A percentile compares a stretch with the other conserved stretches of the same genome.
Conservation (phyloP, 2,113 vertebrate species). For the Trochalopteron elliotii region DNA sequence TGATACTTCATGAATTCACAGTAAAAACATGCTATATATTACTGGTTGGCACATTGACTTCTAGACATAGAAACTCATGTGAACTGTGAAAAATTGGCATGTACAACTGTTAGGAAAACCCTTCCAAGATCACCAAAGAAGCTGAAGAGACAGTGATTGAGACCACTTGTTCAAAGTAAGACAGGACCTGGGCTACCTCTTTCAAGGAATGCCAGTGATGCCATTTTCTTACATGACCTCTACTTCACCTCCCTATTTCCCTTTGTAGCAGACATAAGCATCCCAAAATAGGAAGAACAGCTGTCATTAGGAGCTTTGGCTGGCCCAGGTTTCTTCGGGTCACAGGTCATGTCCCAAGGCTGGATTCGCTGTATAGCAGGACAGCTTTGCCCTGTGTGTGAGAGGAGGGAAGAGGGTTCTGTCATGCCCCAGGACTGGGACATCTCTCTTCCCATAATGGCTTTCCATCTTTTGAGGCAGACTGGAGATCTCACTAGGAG, state of each 20-base stretch:
- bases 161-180: background rate
- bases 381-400: background rate
- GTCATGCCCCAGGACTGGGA: background rate
- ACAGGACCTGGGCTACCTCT: background rate
- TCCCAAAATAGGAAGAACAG: background rate
- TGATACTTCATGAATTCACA: constrained; percentile 38
- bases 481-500: background rate
- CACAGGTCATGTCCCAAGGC: background rate
- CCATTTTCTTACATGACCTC: background rate
- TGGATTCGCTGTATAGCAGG: background rate
- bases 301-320: background rate
- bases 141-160: background rate
- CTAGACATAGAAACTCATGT: background rate
- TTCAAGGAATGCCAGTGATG: background rate
- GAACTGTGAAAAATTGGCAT: background rate
- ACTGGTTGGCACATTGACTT: constrained; percentile 1
- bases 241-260: background rate
- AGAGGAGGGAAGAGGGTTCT: background rate
- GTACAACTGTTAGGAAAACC: constrained; percentile 1
- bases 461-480: background rate
- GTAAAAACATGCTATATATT: constrained; percentile 6
- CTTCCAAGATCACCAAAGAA: background rate
- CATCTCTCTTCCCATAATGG: background rate
- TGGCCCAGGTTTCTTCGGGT: background rate
- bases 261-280: background rate